phyloP scores from a whole-genome alignment of 1,140 invertebrate genomes.

The Drosophila nigromelanica region DNA sequence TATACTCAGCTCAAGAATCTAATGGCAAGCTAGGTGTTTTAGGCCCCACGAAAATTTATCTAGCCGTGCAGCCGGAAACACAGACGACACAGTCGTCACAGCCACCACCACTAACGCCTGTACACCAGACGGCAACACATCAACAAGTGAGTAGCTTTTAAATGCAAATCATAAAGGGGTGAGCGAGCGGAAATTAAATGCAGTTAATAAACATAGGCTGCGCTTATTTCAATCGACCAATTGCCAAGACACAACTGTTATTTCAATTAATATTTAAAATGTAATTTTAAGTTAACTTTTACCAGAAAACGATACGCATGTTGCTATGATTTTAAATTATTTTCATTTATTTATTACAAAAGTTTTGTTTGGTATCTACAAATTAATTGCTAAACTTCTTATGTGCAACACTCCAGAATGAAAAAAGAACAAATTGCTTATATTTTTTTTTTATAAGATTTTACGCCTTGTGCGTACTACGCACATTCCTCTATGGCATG shows the following conservation, averaged over 20 bases:
- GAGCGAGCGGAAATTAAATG: constrained; percentile 9
- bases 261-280: constrained; percentile 21
- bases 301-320: constrained; percentile 52
- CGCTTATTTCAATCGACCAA: constrained; percentile 12
- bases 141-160: constrained; percentile 84
- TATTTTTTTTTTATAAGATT: constrained; percentile 22
- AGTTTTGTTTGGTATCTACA: constrained; percentile 57
- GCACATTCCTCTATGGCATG: constrained; percentile 55
- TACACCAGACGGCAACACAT: constrained; percentile 81
- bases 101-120: constrained; percentile 85
- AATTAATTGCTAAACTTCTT: constrained; percentile 53
- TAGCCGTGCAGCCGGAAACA: constrained; percentile 89
- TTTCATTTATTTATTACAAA: constrained; percentile 57
- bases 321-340: constrained; percentile 41
- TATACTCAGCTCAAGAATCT: constrained; percentile 89
- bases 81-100: constrained; percentile 78
- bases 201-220: constrained; percentile 7
- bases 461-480: constrained; percentile 21
- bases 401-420: constrained; percentile 4
- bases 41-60: constrained; percentile 92
- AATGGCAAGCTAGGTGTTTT: constrained; percentile 92
- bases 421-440: background rate
- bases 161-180: constrained; percentile 51
- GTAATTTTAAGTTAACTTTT: constrained; percentile 62
- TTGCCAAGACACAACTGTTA: constrained; percentile 11